A percentile compares a stretch with the other conserved stretches of the same genome.
These are phyloP conservation scores for Drosophila serrata DNA, from an alignment of 1,140 invertebrate species.

Conservation along the genomic window DNA sequence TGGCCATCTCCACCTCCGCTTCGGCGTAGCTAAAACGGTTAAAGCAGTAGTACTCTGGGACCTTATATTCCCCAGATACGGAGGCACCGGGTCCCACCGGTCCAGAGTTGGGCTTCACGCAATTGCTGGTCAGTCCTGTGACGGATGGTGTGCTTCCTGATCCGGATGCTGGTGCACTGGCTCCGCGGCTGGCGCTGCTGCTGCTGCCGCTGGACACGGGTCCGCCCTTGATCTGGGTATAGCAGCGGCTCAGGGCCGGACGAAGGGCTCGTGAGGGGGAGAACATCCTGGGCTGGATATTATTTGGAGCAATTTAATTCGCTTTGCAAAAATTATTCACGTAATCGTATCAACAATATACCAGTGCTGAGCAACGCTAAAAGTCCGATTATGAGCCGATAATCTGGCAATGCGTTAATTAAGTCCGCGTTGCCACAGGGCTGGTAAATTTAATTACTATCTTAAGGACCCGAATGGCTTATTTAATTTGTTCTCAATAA, in stretches of 20 bases:
- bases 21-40: slow-evolving; percentile 92
- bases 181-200: slow-evolving; percentile 9
- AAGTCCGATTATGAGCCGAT: neutral
- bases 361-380: slow-evolving; percentile 13
- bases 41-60: slow-evolving; percentile 95
- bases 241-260: slow-evolving; percentile 59
- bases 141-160: slow-evolving; percentile 81
- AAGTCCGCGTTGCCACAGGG: slow-evolving; percentile 1
- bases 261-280: slow-evolving; percentile 31
- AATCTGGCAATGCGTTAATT: slow-evolving; percentile 2
- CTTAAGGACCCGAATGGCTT: neutral
- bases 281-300: slow-evolving; percentile 77
- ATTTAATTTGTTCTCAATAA: neutral
- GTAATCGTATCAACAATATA: slow-evolving; percentile 66
- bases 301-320: slow-evolving; percentile 22
- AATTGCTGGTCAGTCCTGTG: slow-evolving; percentile 88
- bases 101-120: slow-evolving; percentile 86
- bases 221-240: slow-evolving; percentile 66
- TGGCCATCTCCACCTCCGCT: slow-evolving; percentile 93
- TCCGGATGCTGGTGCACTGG: slow-evolving; percentile 19
- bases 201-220: slow-evolving; percentile 25
- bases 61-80: slow-evolving; percentile 91
- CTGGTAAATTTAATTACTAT: neutral
- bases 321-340: slow-evolving; percentile 67
- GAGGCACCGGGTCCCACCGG: slow-evolving; percentile 91